Conservation (phyloP, 1,140 invertebrate species). For the Lepidurus couesii region DNA sequence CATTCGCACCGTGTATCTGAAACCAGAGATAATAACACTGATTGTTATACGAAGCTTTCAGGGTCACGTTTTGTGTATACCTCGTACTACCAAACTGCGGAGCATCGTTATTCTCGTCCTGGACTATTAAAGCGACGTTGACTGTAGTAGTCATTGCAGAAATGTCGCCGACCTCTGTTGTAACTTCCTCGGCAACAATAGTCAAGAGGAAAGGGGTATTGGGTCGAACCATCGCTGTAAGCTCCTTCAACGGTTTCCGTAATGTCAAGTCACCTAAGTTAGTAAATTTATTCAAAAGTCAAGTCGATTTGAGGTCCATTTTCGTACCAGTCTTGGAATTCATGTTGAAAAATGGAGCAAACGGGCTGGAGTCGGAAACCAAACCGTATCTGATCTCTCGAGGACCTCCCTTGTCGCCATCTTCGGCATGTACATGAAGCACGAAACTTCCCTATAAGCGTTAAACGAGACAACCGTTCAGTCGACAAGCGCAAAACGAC, state of each 20-base stretch:
- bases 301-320: background rate
- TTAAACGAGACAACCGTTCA: background rate
- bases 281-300: constrained; percentile 27
- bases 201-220: constrained; percentile 72
- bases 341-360: constrained; percentile 74
- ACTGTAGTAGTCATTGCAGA: constrained; percentile 36
- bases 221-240: constrained; percentile 65
- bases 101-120: constrained; percentile 40
- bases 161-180: constrained; percentile 48
- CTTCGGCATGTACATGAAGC: constrained; percentile 72
- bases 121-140: constrained; percentile 40
- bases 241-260: constrained; percentile 63
- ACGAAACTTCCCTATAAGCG: constrained; percentile 54
- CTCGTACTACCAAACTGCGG: constrained; percentile 39
- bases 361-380: constrained; percentile 72
- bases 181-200: constrained; percentile 75
- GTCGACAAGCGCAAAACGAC: too few relatives aligned
- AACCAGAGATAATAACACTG: background rate
- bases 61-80: constrained; percentile 32
- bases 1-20: constrained; percentile 64
- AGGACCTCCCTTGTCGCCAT: constrained; percentile 78
- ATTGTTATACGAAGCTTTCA: background rate
- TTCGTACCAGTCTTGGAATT: constrained; percentile 67
- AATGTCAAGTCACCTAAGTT: constrained; percentile 58
- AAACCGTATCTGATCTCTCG: constrained; percentile 74